phyloP scores from a whole-genome alignment of 2,888 invertebrate genomes.

The Atherix ibis region DNA sequence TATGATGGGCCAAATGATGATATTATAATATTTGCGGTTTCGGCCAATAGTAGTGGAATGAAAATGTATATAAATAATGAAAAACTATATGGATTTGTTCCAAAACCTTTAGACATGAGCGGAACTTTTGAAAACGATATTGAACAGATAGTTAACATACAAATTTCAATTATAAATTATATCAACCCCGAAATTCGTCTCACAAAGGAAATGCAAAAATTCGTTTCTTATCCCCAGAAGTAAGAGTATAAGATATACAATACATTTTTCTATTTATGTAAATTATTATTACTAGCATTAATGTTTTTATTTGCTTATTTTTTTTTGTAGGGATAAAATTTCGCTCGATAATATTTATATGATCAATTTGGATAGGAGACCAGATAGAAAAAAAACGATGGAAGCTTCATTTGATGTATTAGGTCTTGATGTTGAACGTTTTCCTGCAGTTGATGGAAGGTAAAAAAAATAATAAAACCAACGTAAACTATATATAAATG shows the following conservation, averaged over 20 bases:
- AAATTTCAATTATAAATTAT: constrained; percentile 55
- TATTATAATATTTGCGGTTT: constrained; percentile 78
- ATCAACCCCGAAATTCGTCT: constrained; percentile 33
- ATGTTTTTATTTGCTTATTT: not conserved
- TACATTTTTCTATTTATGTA: not conserved
- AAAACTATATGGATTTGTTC: constrained; percentile 61
- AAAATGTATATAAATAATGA: constrained; percentile 68
- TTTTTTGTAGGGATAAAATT: constrained; percentile 38
- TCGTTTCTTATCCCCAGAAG: constrained; percentile 27
- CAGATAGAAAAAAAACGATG: constrained; percentile 70
- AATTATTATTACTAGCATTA: not conserved
- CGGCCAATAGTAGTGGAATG: constrained; percentile 50
- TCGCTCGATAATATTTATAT: constrained; percentile 71
- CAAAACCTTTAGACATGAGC: constrained; percentile 59
- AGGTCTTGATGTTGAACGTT: constrained; percentile 55
- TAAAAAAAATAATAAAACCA: no score
- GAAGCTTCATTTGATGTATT: constrained; percentile 57
- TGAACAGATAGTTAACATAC: constrained; percentile 58
- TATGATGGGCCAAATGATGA: constrained; percentile 77
- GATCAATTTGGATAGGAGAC: constrained; percentile 78
- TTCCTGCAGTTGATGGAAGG: constrained; percentile 82
- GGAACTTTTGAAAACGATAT: constrained; percentile 47
- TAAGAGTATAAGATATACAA: no score
- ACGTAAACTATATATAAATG: no score
- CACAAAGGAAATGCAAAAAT: constrained; percentile 28